Evolutionary conservation across 2,888 invertebrate species (phyloP).

Genomic region (Microctonus aethiopoides): DNA sequence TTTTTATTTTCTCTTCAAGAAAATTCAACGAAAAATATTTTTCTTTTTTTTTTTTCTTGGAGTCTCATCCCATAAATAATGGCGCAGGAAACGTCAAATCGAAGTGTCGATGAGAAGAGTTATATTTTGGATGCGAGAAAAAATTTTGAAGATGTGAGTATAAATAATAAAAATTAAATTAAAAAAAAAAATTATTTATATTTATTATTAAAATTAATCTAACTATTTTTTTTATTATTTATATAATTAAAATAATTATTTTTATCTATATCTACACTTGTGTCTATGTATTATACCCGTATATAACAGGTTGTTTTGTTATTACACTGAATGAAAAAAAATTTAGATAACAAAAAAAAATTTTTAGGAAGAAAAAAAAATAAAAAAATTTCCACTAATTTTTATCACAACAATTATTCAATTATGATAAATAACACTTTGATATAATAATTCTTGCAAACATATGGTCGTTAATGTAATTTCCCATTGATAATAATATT

Average conservation of each 20-base stretch:
- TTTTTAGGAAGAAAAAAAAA: too few relatives aligned
- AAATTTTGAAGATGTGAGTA: slow-evolving; percentile 61
- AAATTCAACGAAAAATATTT: too few relatives aligned
- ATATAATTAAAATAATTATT: neutral
- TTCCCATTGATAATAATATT: neutral
- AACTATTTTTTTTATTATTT: neutral
- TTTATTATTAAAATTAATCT: neutral
- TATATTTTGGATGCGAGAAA: slow-evolving; percentile 62
- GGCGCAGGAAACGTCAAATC: slow-evolving; percentile 41
- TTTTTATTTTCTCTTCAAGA: too few relatives aligned
- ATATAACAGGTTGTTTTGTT: neutral
- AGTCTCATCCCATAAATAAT: slow-evolving; percentile 5
- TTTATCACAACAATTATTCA: neutral
- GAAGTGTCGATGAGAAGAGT: slow-evolving; percentile 58
- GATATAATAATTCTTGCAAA: neutral
- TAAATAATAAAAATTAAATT: slow-evolving; percentile 26
- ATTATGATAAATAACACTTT: neutral
- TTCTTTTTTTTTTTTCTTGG: neutral
- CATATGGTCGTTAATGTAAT: neutral
- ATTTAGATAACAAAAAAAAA: too few relatives aligned
- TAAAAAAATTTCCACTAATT: neutral
- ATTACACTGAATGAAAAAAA: neutral
- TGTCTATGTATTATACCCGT: neutral
- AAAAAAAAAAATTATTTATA: neutral
- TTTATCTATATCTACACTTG: too few relatives aligned